Conservation (phyloP, 2,888 invertebrate genomes). For the Trilocha varians region DNA sequence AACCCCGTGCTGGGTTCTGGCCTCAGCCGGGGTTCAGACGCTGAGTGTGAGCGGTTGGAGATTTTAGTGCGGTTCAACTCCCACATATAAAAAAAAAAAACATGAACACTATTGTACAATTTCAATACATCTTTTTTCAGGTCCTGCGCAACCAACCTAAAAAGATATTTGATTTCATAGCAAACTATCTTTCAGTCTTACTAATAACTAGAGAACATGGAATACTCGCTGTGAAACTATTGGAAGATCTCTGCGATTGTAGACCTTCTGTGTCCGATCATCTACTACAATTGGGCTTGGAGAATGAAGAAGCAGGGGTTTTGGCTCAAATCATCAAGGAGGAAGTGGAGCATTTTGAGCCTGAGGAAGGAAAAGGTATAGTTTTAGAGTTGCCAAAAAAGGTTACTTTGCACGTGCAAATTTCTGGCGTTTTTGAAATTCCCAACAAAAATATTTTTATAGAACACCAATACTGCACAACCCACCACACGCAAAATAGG, state of each 20-base stretch:
- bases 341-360: constrained; percentile 37
- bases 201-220: constrained; percentile 78
- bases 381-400: not conserved
- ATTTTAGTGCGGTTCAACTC: no score
- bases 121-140: constrained; percentile 31
- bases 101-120: not conserved
- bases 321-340: constrained; percentile 47
- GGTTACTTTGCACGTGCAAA: not conserved
- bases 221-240: constrained; percentile 47
- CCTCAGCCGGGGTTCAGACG: no score
- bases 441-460: no score
- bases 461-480: no score
- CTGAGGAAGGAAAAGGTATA: constrained; percentile 42
- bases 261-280: constrained; percentile 49
- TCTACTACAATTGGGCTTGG: constrained; percentile 38
- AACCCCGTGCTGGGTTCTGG: no score
- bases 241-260: constrained; percentile 63
- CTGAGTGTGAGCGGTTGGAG: no score
- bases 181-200: constrained; percentile 81
- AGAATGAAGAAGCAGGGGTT: constrained; percentile 18
- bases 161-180: constrained; percentile 77
- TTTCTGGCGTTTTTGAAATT: no score
- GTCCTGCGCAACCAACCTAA: constrained; percentile 79
- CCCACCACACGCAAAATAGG: no score
- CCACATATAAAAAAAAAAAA: no score